phyloP scores from a whole-genome alignment of 2,113 vertebrate species.

The Aldabrachelys gigantea region DNA sequence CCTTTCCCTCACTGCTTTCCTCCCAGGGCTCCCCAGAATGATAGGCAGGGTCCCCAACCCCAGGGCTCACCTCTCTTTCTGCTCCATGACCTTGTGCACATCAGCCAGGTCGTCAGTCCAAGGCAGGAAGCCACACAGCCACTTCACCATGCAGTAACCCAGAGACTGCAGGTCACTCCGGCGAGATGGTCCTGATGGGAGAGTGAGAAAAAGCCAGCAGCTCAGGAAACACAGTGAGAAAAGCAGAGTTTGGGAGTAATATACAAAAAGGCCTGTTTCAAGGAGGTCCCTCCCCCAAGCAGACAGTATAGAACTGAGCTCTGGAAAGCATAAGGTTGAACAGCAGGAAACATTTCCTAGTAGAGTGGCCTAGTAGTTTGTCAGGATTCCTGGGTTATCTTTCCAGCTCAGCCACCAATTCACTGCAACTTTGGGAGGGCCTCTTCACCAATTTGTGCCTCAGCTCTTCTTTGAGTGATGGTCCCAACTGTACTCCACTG shows the following conservation, averaged over 20 bases:
- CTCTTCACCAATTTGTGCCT: not conserved
- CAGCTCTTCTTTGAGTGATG: not conserved
- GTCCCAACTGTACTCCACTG: too few species aligned
- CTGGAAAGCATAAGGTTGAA: not conserved
- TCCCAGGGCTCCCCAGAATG: not conserved
- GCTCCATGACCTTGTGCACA: conserved; percentile 74
- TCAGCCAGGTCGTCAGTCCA: conserved; percentile 81
- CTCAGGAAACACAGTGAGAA: not conserved
- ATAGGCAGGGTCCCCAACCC: not conserved
- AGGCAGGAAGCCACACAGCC: conserved; percentile 87
- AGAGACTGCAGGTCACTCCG: conserved; percentile 93
- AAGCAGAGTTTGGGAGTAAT: not conserved
- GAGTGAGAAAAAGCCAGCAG: not conserved
- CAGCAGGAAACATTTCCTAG: not conserved
- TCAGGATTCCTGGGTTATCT: not conserved
- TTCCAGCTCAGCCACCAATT: not conserved
- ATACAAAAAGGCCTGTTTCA: not conserved
- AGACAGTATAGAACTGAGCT: not conserved
- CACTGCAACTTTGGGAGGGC: not conserved
- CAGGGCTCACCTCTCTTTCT: conserved; percentile 86
- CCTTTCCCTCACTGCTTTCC: not conserved
- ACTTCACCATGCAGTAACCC: conserved; percentile 92
- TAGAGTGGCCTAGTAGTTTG: not conserved
- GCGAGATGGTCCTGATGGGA: conserved; percentile 86
- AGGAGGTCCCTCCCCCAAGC: not conserved